phyloP scores from a whole-genome alignment of 2,888 invertebrate species.

The Troilus luridus region DNA sequence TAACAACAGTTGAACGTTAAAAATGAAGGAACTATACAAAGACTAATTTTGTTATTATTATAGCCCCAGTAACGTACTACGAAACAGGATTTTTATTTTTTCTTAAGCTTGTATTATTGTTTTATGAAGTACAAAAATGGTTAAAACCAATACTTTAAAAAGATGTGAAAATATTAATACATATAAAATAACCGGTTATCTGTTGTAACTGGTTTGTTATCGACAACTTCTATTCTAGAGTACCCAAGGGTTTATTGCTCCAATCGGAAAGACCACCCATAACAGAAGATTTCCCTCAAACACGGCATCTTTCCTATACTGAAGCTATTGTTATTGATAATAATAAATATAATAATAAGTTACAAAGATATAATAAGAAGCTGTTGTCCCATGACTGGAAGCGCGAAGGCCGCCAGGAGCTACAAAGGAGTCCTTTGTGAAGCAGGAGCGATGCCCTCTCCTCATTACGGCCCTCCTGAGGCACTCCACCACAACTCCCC shows the following conservation, averaged over 20 bases:
- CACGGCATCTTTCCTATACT: not conserved
- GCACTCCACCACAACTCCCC: not conserved
- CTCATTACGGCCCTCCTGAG: not conserved
- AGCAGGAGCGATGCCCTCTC: not conserved
- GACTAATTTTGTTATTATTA: no score
- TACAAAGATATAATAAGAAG: not conserved
- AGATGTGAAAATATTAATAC: no score
- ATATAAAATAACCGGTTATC: no score
- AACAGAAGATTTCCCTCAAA: not conserved
- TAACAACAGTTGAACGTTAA: no score
- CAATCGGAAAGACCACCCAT: not conserved
- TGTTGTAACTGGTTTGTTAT: no score
- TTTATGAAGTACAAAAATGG: no score
- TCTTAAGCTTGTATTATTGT: no score
- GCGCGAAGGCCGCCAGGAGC: not conserved
- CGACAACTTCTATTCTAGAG: no score
- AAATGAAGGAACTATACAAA: no score
- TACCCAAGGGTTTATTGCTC: not conserved
- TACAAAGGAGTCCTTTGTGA: constrained; percentile 16
- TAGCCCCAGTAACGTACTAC: no score
- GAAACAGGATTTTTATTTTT: no score
- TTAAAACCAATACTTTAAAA: no score
- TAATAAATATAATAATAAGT: not conserved
- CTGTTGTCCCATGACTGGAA: not conserved
- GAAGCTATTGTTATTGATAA: not conserved